These are phyloP conservation scores for Porites evermanni DNA, from an alignment of 92 coral and sea anemone genomes.

Conservation along the genomic window DNA sequence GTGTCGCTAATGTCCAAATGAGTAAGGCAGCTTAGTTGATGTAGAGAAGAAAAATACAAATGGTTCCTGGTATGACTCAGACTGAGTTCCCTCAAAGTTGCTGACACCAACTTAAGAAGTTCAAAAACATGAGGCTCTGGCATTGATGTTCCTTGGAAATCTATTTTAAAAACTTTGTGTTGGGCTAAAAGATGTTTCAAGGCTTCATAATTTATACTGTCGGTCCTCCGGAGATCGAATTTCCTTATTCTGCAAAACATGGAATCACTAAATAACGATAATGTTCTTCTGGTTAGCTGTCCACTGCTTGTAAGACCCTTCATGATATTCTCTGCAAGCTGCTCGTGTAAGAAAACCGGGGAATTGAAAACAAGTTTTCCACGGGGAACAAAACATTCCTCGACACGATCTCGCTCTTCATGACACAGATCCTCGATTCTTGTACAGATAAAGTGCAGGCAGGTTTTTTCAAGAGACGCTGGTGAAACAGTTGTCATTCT, in stretches of 20 bases:
- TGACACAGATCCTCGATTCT: constrained; percentile 64
- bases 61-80: constrained; percentile 45
- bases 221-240: constrained; percentile 54
- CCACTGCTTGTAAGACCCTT: constrained; percentile 52
- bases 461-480: constrained; percentile 59
- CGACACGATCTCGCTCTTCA: constrained; percentile 60
- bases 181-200: constrained; percentile 55
- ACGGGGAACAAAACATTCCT: constrained; percentile 15
- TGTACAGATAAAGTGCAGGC: constrained; percentile 58
- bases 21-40: constrained; percentile 56
- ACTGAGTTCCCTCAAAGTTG: constrained; percentile 53
- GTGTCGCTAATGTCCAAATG: constrained; percentile 71
- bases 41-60: constrained; percentile 40
- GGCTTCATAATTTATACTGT: constrained; percentile 35
- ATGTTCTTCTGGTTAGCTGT: constrained; percentile 54
- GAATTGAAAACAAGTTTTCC: constrained; percentile 59
- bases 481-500: constrained; percentile 69
- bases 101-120: constrained; percentile 50
- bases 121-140: constrained; percentile 25
- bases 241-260: constrained; percentile 70
- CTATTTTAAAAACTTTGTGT: constrained; percentile 69
- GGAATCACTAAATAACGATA: constrained; percentile 63
- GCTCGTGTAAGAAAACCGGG: constrained; percentile 75
- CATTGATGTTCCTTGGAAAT: constrained; percentile 51
- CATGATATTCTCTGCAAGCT: constrained; percentile 70